A percentile compares a stretch with the other conserved stretches of the same genome.
Evolutionary conservation across 2,888 invertebrate genomes (phyloP).

Genomic region (Oscheius sp.): DNA sequence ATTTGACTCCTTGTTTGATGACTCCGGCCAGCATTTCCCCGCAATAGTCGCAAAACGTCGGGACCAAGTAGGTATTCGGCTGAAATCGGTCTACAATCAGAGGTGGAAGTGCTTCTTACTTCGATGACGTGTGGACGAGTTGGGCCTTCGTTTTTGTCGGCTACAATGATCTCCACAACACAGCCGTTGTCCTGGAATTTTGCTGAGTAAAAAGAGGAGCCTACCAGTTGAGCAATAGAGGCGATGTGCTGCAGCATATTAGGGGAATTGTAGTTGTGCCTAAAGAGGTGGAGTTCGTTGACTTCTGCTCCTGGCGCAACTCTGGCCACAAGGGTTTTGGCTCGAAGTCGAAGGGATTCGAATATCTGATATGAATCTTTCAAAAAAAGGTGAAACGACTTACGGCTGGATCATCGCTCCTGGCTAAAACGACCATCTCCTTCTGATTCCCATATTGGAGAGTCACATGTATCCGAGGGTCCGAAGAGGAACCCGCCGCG

Average conservation of each 20-base stretch:
- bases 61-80: constrained; percentile 59
- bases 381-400: neutral
- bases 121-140: constrained; percentile 62
- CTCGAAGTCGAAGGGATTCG: constrained; percentile 54
- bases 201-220: constrained; percentile 4
- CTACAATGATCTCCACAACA: constrained; percentile 64
- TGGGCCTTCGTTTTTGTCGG: constrained; percentile 55
- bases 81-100: constrained; percentile 14
- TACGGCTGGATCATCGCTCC: constrained; percentile 26
- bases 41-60: constrained; percentile 71
- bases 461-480: constrained; percentile 28
- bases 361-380: constrained; percentile 42
- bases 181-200: constrained; percentile 59
- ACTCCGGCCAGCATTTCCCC: constrained; percentile 70
- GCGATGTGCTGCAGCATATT: constrained; percentile 64
- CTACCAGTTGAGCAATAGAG: constrained; percentile 58
- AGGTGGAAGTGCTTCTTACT: constrained; percentile 27
- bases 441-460: constrained; percentile 29
- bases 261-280: constrained; percentile 67
- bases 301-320: constrained; percentile 57
- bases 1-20: constrained; percentile 68
- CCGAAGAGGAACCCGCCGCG: constrained; percentile 9
- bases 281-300: constrained; percentile 64
- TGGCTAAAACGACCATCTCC: constrained; percentile 21
- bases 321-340: constrained; percentile 57